Evolutionary conservation across 2,113 vertebrate genomes (phyloP), one percentile per base, ranked within the genome.

Genomic region (Proteles cristata): DNA sequence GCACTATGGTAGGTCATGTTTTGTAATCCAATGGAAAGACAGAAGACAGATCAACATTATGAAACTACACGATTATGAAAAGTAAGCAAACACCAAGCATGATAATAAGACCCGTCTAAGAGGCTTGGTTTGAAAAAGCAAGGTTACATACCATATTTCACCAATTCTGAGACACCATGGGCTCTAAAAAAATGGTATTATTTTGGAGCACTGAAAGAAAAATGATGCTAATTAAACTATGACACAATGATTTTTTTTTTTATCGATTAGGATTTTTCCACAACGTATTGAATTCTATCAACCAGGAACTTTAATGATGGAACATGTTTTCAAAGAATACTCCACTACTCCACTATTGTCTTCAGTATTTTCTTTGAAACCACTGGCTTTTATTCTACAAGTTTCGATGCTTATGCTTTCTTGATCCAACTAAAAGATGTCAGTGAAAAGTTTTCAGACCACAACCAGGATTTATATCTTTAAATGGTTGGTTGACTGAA

Each of bases 61-160:
- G 33, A 89, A 69, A 96, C 82, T 73, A 23, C 3, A 58, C 21
- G 63, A 69, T 48, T 61, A 39, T 31, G 45, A 48, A 77, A 74
- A 79, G 50, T 91, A 65, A 71, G 8, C 66, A 92, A 71, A 79
- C 33, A 28, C 58, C 43, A 39, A 4, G 14, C 45, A 84, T 66
- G 7, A 77, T 33, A 85, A 81, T 28, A 85, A 88, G 50, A 94
- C 7, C 33, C 69, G 23, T 23, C 5, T 71, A 77, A 85, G 9
- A 81, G 28, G 16, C 23, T 74, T 43, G 33, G 39, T 96, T 96
- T 93, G 79, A 79, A 96, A 98, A 83, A 90, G 28, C 5, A 66
- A 74, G 28, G 61, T 65, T 74, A 90, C 65, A n/a, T 48, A 31
- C 48, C 11, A 1, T 85, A 89, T 69, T 89, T 91, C 53, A 83